Conservation (phyloP, 2,113 vertebrate species). For the Stomatorhinus ivindoensis region DNA sequence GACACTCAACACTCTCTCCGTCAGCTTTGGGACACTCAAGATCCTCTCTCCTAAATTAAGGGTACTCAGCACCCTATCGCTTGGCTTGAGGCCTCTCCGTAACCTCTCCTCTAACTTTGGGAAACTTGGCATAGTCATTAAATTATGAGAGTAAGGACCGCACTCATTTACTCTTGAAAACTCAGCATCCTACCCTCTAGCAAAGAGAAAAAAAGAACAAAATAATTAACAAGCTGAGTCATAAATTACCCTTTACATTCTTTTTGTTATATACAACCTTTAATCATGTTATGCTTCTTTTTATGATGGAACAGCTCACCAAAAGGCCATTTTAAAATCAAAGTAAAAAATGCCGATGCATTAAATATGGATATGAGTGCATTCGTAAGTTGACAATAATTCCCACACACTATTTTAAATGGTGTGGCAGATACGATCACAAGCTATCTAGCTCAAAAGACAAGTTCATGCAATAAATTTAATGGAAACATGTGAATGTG, state of each 20-base stretch:
- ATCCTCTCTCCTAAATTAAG: neutral
- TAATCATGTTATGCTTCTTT: neutral
- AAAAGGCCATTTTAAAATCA: neutral
- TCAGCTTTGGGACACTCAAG: neutral
- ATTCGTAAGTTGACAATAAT: neutral
- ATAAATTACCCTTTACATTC: neutral
- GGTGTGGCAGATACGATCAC: neutral
- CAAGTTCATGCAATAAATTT: neutral
- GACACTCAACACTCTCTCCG: neutral
- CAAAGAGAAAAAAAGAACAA: neutral
- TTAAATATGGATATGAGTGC: neutral
- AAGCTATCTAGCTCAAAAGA: neutral
- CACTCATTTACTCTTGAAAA: neutral
- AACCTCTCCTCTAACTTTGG: neutral
- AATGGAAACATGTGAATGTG: slow-evolving; percentile 7
- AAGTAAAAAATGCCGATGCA: neutral
- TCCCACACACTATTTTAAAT: neutral
- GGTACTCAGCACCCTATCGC: neutral
- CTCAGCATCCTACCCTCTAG: neutral
- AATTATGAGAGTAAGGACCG: neutral
- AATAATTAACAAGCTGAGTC: neutral
- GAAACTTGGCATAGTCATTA: neutral
- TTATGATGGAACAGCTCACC: neutral
- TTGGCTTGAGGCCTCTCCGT: neutral
- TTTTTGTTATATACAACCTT: neutral